These are phyloP conservation scores for Phoebastria nigripes DNA, from an alignment of 2,797 vertebrate species.

Conservation along the genomic window DNA sequence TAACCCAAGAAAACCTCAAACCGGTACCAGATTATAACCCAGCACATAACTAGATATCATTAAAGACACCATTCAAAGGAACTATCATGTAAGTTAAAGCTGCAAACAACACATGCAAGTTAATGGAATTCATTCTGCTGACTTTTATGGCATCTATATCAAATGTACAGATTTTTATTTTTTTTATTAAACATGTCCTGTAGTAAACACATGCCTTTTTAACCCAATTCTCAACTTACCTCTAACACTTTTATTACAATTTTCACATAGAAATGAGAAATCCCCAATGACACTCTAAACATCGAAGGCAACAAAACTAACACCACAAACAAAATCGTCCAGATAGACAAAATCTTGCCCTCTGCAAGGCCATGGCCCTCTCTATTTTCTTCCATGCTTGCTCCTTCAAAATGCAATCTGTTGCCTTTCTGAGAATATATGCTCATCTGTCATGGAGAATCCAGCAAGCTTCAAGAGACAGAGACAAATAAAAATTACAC, in stretches of 20 bases:
- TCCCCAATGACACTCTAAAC: slow-evolving; percentile 29
- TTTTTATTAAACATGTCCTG: background rate
- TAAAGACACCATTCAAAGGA: background rate
- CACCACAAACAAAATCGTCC: background rate
- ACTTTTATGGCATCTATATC: background rate
- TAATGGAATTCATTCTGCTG: background rate
- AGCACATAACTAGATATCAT: background rate
- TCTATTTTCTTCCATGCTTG: slow-evolving; percentile 21
- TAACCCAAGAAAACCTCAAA: background rate
- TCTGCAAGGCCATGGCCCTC: background rate
- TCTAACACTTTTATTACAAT: slow-evolving; percentile 5
- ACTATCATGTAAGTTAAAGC: background rate
- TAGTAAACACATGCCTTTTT: background rate
- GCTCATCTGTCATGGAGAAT: background rate
- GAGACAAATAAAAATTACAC: background rate
- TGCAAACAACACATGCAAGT: background rate
- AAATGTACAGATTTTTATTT: background rate
- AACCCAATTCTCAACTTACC: slow-evolving; percentile 30
- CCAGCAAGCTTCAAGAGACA: background rate
- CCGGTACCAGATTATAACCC: background rate
- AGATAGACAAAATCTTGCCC: background rate
- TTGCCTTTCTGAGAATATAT: background rate
- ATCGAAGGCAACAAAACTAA: slow-evolving; percentile 31
- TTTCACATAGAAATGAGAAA: slow-evolving; percentile 50
- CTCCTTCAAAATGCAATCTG: background rate